Evolutionary conservation across 2,113 vertebrate genomes (phyloP).

Genomic region (Psittacus erithacus): DNA sequence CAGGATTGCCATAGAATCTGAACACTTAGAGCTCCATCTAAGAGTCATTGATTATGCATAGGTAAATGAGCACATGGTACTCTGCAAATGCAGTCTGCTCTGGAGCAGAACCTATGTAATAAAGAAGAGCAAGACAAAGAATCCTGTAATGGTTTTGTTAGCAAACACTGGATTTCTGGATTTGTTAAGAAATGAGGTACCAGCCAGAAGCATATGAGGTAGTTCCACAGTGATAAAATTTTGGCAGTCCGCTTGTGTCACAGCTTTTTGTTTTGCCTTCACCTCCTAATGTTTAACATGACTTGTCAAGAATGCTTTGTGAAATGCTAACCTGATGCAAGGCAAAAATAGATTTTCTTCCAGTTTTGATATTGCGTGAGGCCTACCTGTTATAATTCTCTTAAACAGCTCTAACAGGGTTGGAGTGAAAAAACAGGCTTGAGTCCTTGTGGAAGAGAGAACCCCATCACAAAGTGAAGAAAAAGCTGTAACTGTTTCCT

Average conservation of each 20-base stretch:
- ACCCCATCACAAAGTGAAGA: neutral
- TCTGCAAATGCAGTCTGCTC: neutral
- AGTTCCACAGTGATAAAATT: neutral
- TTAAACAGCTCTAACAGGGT: neutral
- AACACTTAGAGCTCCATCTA: neutral
- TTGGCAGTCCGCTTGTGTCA: neutral
- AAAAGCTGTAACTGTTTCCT: neutral
- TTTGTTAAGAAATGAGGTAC: neutral
- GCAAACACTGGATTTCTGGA: neutral
- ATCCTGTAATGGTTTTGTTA: neutral
- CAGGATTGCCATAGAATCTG: neutral
- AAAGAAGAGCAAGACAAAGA: neutral
- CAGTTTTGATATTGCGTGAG: neutral
- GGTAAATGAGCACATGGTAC: neutral
- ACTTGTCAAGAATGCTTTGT: neutral
- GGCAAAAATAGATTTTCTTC: neutral
- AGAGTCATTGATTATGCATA: neutral
- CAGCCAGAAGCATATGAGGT: neutral
- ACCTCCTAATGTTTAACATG: neutral
- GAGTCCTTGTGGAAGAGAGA: neutral
- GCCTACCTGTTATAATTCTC: neutral
- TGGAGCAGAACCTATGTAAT: neutral
- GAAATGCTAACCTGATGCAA: neutral
- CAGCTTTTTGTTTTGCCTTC: neutral
- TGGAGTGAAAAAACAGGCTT: neutral